phyloP scores from a whole-genome alignment of 2,888 invertebrate species.

The Tenthredo amoena region DNA sequence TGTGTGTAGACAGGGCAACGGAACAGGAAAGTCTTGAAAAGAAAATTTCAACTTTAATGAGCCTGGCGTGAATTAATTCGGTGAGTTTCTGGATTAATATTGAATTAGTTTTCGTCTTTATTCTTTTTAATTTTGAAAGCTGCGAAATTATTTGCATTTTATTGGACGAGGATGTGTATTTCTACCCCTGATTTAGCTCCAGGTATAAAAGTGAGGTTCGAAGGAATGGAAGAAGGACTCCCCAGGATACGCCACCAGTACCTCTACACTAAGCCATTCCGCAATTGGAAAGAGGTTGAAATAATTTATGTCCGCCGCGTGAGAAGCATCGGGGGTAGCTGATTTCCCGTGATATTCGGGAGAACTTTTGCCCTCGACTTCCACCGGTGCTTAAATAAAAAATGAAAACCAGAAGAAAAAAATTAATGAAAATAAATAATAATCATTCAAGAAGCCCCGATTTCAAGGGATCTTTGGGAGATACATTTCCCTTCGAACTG shows the following conservation, averaged over 20 bases:
- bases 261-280: not conserved
- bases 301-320: slow-evolving; percentile 22
- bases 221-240: not conserved
- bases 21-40: not conserved
- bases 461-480: not conserved
- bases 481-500: not conserved
- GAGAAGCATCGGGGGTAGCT: not conserved
- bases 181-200: not conserved
- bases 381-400: not conserved
- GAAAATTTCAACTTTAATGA: not conserved
- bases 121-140: not conserved
- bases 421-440: not conserved
- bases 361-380: not conserved
- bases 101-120: not conserved
- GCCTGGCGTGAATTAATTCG: not conserved
- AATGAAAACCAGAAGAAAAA: not conserved
- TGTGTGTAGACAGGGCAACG: not conserved
- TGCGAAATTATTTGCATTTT: not conserved
- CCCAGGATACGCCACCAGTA: not conserved
- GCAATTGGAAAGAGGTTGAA: slow-evolving; percentile 27
- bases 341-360: not conserved
- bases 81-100: not conserved
- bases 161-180: not conserved
- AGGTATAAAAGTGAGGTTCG: not conserved
- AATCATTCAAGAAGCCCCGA: not conserved